A percentile compares a stretch with the other conserved stretches of the same genome.
phyloP scores from a whole-genome alignment of 2,113 vertebrate species.

The Scomber colias region DNA sequence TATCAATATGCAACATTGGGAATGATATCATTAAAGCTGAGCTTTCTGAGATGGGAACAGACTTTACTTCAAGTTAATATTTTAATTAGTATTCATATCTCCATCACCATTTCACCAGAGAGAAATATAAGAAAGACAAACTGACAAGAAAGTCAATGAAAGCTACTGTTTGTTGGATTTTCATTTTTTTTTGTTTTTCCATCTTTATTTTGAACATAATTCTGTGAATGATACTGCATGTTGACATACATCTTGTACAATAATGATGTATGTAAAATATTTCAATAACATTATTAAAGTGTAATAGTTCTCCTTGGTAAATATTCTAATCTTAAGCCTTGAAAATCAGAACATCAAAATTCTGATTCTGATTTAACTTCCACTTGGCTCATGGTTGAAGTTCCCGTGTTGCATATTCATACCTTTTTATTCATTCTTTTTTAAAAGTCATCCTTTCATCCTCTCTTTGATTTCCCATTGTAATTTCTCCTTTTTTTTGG shows the following conservation, averaged over 20 bases:
- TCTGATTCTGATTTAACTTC: slow-evolving; percentile 28
- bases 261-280: slow-evolving; percentile 73
- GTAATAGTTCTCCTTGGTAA: slow-evolving; percentile 18
- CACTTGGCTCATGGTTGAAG: slow-evolving; percentile 35
- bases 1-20: slow-evolving; percentile 86
- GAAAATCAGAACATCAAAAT: slow-evolving; percentile 11
- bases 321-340: neutral
- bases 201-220: slow-evolving; percentile 45
- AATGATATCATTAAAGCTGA: slow-evolving; percentile 53
- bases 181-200: slow-evolving; percentile 30
- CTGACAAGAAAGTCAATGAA: slow-evolving; percentile 81
- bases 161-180: slow-evolving; percentile 70
- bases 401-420: slow-evolving; percentile 87
- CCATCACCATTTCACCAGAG: slow-evolving; percentile 1
- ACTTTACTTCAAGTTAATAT: neutral
- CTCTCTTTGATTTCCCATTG: slow-evolving; percentile 85
- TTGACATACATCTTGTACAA: slow-evolving; percentile 74
- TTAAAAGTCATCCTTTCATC: slow-evolving; percentile 84
- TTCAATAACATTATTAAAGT: neutral
- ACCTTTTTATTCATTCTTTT: slow-evolving; percentile 85
- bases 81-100: slow-evolving; percentile 26
- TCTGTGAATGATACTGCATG: slow-evolving; percentile 69
- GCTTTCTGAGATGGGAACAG: slow-evolving; percentile 7
- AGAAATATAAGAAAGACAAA: slow-evolving; percentile 21
- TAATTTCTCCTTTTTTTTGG: slow-evolving; percentile 91